phyloP scores from a whole-genome alignment of 2,888 invertebrate genomes.

The Pristionchus japonicus region DNA sequence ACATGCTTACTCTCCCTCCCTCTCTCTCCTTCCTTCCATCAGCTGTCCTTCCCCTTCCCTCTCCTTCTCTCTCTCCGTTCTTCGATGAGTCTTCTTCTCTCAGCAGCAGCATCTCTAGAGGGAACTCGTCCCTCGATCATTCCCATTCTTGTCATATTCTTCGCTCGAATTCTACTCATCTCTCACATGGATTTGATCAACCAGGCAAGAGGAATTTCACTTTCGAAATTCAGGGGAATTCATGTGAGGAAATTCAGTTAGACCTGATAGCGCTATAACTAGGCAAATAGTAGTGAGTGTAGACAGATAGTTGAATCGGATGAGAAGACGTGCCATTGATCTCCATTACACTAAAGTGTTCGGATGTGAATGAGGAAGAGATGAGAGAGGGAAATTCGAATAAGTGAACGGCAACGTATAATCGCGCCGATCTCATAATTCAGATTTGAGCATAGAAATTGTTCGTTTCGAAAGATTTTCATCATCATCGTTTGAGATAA shows the following conservation, averaged over 20 bases:
- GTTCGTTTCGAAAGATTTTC: not conserved
- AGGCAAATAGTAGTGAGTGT: not conserved
- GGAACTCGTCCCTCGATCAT: conserved; percentile 41
- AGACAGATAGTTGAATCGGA: not conserved
- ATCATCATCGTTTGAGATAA: not conserved
- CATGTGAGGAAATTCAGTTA: not conserved
- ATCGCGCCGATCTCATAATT: too few species aligned
- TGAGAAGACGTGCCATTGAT: not conserved
- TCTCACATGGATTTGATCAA: conserved; percentile 24
- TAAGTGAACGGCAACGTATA: not conserved
- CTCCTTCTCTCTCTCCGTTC: too few species aligned
- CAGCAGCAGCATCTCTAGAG: conserved; percentile 18
- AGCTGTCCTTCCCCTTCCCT: not conserved
- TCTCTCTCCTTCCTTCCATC: conserved; percentile 13
- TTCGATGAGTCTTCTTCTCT: conserved; percentile 23
- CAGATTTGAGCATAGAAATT: not conserved
- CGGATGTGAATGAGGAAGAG: not conserved
- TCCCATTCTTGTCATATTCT: conserved; percentile 44
- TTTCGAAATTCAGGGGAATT: not conserved
- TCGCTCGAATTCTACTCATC: conserved; percentile 43
- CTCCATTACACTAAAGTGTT: not conserved
- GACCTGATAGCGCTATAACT: not conserved
- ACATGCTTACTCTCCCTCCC: conserved; percentile 2
- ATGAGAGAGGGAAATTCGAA: not conserved
- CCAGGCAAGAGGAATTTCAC: not conserved